These are phyloP conservation scores for Zosterops hypoxanthus DNA, from an alignment of 2,113 vertebrate species.

Conservation along the genomic window DNA sequence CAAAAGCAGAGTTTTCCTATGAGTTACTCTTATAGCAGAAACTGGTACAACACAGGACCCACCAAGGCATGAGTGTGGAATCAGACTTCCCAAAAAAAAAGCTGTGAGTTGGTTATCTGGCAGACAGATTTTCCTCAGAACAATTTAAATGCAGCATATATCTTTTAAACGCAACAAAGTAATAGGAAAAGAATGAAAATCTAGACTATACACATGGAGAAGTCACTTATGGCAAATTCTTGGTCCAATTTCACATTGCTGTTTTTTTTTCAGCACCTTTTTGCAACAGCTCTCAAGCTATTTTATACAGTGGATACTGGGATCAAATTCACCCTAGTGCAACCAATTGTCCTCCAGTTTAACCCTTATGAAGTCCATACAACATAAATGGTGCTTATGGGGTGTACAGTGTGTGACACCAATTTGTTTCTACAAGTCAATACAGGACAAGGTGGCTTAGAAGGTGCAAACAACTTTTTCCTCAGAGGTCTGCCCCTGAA, in stretches of 20 bases:
- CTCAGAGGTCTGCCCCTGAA: background rate
- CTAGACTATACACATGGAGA: background rate
- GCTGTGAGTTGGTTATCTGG: background rate
- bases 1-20: background rate
- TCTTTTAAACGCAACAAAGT: background rate
- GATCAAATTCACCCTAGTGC: background rate
- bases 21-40: background rate
- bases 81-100: background rate
- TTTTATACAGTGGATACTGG: background rate
- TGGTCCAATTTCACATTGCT: background rate
- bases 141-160: background rate
- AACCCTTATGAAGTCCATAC: background rate
- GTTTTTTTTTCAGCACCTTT: background rate
- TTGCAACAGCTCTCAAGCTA: background rate
- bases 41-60: background rate
- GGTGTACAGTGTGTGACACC: background rate
- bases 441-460: background rate
- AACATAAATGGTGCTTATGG: background rate
- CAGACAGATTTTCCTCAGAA: background rate
- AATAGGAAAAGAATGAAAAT: background rate
- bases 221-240: background rate
- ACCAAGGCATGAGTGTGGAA: background rate
- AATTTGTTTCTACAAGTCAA: background rate
- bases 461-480: background rate
- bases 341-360: background rate